Conservation (phyloP, 1,140 invertebrate species). For the Euschistus heros region DNA sequence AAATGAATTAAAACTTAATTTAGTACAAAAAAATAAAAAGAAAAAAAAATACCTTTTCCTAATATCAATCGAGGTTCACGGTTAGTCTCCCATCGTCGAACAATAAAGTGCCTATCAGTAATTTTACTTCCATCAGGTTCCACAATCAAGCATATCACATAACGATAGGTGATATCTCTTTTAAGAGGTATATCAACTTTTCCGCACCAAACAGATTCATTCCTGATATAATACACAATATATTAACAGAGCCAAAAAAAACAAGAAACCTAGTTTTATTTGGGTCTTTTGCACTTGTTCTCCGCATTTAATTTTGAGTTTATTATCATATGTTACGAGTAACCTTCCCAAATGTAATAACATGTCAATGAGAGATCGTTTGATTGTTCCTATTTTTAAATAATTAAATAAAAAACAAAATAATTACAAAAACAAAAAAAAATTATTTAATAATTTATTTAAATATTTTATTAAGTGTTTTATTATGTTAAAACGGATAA, state of each 20-base stretch:
- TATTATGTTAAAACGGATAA: no score
- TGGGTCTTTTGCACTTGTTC: no score
- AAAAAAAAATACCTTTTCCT: conserved; percentile 31
- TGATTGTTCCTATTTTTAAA: no score
- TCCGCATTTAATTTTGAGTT: no score
- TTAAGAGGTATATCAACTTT: conserved; percentile 35
- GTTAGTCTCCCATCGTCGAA: conserved; percentile 76
- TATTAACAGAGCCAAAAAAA: not conserved
- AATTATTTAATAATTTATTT: not conserved
- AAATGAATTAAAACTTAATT: no score
- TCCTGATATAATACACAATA: conserved; percentile 12
- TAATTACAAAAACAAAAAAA: no score
- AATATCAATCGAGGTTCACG: conserved; percentile 51
- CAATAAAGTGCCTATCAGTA: conserved; percentile 45
- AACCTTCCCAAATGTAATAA: no score
- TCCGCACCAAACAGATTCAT: conserved; percentile 27
- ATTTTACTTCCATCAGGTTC: conserved; percentile 39
- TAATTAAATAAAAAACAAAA: no score
- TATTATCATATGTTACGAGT: no score
- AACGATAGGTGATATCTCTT: conserved; percentile 60
- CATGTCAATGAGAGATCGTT: no score
- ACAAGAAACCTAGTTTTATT: conserved; percentile 4
- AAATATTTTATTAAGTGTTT: no score
- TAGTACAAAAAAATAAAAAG: no score
- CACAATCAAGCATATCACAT: conserved; percentile 54